Evolutionary conservation across 2,888 invertebrate genomes (phyloP).

Genomic region (Acanthoscelides obtectus): DNA sequence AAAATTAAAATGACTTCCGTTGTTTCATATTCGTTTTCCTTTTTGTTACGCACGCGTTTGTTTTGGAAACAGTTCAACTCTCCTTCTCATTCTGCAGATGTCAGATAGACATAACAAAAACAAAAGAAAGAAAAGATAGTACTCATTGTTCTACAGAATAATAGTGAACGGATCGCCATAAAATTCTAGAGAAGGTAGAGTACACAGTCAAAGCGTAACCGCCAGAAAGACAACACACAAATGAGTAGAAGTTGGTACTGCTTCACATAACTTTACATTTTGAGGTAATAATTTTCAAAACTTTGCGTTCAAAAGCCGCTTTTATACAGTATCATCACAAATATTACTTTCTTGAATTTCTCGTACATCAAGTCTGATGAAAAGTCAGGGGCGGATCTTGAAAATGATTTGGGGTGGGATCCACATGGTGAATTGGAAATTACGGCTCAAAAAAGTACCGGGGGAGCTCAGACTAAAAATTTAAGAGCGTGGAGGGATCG

Average conservation of each 20-base stretch:
- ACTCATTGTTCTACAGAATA: neutral
- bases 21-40: too few relatives aligned
- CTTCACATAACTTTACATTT: neutral
- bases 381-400: too few relatives aligned
- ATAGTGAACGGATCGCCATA: neutral
- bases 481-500: too few relatives aligned
- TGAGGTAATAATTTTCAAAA: neutral
- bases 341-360: neutral
- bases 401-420: too few relatives aligned
- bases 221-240: neutral
- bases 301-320: neutral
- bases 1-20: too few relatives aligned
- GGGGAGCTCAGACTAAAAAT: too few relatives aligned
- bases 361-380: too few relatives aligned
- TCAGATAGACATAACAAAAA: neutral
- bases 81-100: neutral
- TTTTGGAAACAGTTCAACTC: neutral
- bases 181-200: neutral
- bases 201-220: neutral
- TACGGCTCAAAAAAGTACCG: too few relatives aligned
- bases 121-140: neutral
- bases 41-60: neutral
- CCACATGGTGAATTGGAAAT: too few relatives aligned
- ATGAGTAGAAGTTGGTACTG: neutral
- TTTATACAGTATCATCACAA: neutral